Evolutionary conservation across 2,797 vertebrate species (phyloP).

Genomic region (Myoxocephalus aenaeus): DNA sequence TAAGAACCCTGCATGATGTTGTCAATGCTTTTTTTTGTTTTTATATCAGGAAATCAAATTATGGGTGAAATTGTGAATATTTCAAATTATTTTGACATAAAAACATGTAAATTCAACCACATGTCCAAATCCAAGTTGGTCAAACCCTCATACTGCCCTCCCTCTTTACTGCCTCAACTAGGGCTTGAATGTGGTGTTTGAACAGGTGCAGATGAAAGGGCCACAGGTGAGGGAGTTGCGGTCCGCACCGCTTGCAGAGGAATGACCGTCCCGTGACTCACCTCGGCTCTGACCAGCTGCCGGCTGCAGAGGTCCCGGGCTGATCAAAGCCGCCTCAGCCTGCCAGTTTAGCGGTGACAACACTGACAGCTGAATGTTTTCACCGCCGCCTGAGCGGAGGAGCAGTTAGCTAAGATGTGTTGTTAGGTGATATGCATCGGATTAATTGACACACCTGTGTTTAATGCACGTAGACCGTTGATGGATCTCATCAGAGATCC

Average conservation of each 20-base stretch:
- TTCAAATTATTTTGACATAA: background rate
- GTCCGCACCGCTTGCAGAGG: constrained; percentile 30
- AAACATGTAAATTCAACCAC: background rate
- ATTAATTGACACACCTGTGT: constrained; percentile 87
- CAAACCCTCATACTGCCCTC: constrained; percentile 46
- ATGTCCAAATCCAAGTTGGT: constrained; percentile 24
- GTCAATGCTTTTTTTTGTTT: background rate
- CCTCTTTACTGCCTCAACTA: constrained; percentile 36
- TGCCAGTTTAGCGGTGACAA: constrained; percentile 60
- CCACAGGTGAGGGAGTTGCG: constrained; percentile 68
- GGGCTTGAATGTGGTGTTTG: constrained; percentile 73
- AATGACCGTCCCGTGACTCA: constrained; percentile 78
- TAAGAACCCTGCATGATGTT: background rate
- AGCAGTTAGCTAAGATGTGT: constrained; percentile 59
- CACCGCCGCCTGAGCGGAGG: constrained; percentile 62
- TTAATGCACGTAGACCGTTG: constrained; percentile 73
- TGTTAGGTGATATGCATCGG: constrained; percentile 69
- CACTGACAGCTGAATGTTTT: constrained; percentile 72
- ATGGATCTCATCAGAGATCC: constrained; percentile 76
- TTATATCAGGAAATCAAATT: background rate
- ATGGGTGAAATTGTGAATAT: background rate
- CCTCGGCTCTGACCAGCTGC: constrained; percentile 73
- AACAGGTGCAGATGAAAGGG: constrained; percentile 84
- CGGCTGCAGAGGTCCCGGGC: constrained; percentile 47
- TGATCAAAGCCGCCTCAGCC: constrained; percentile 80